Base-by-base conservation (phyloP, 2,797 vertebrate genomes). In the Melanotaenia boesemani region DNA sequence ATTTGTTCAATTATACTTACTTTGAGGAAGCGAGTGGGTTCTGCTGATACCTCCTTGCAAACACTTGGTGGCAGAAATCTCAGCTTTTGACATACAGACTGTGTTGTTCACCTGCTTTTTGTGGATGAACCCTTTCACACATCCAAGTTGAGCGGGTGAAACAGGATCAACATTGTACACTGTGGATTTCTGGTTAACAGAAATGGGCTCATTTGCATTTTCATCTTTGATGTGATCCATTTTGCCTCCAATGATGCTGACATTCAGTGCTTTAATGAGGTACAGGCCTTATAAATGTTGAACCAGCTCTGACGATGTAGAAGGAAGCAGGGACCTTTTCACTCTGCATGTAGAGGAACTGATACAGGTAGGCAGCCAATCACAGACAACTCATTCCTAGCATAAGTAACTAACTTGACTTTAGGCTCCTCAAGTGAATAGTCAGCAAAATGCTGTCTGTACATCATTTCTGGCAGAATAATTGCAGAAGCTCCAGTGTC, bases 281-380 rank as follows among this genome's bases (percentile, higher is more conserved):
- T 16, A 26, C 26, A 67, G 37, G 16, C 54, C 26, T 2, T 26
- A 6, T 2, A 32, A 50, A 13, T 1, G 28, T 36, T 15, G 36
- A 39, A 22, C 41, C 26, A 48, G 4, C 5, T 48, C 26, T 63
- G 26, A 48, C 44, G 6, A 50, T 64, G 30, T 50, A 8, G 46
- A 64, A 64, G 10, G 18, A 34, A 18, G 28, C 44, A 18, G 62
- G 26, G 30, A 64, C 44, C 1, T 32, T 48, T 30, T 4, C 5
- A 12, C 11, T n/a, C 11, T 64, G 15, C 20, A 5, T 48, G 8
- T 32, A 64, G 3, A 1, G 18, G 6, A 8, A 9, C 28, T 30
- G 56, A 11, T 30, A 28, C 62, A 24, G 11, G 18, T 64, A 64
- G 12, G 20, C 44, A 64, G 62, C 62, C 28, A 34, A 63, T 50